Evolutionary conservation across 2,113 vertebrate species (phyloP).

Genomic region (Pituophis catenifer): DNA sequence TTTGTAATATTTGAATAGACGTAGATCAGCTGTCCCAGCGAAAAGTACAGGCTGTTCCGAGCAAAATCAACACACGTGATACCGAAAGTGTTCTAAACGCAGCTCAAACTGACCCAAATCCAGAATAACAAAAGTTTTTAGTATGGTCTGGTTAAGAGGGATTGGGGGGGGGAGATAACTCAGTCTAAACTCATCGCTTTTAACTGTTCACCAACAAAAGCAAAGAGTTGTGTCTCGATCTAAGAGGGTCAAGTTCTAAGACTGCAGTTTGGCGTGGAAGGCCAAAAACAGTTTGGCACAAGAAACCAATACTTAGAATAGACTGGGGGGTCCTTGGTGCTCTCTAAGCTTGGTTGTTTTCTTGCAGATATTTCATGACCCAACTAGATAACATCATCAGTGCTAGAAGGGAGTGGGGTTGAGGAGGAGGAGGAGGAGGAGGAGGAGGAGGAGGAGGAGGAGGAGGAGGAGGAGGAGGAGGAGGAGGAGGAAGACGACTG

Average conservation of each 20-base stretch:
- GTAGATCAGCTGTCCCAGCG: not conserved
- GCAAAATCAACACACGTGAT: not conserved
- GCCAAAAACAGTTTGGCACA: not conserved
- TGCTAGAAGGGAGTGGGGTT: too few species aligned
- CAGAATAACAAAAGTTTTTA: not conserved
- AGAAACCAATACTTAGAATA: not conserved
- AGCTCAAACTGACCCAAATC: not conserved
- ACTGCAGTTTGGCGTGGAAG: not conserved
- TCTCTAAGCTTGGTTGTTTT: too few species aligned
- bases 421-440: too few species aligned
- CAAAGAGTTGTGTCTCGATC: not conserved
- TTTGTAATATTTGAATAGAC: conserved; percentile 37
- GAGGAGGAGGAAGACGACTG: too few species aligned
- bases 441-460: too few species aligned
- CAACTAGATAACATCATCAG: too few species aligned
- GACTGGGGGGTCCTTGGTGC: too few species aligned
- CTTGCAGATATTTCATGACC: too few species aligned
- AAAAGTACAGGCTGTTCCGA: not conserved
- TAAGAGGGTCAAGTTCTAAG: not conserved
- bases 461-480: too few species aligned
- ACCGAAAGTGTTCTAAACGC: not conserved
- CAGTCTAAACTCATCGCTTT: not conserved
- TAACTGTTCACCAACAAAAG: not conserved
- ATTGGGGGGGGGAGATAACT: not conserved
- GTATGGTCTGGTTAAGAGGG: not conserved